Evolutionary conservation across 2,888 invertebrate genomes (phyloP).

Genomic region (Frankliniella intonsa): DNA sequence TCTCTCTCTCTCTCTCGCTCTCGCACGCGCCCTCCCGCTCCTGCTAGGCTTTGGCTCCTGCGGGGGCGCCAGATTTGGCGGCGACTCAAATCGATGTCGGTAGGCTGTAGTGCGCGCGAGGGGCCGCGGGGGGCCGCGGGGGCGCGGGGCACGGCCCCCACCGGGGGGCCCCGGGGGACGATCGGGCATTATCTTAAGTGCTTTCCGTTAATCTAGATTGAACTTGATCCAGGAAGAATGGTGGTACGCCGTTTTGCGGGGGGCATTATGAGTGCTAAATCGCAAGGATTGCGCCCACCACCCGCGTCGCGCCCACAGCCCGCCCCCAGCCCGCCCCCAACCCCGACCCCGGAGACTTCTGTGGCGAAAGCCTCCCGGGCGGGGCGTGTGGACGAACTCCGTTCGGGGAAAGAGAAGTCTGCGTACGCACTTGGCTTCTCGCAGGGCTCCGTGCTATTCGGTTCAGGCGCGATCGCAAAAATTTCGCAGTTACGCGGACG

Average conservation of each 20-base stretch:
- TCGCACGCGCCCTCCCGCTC: neutral
- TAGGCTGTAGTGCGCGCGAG: slow-evolving; percentile 1
- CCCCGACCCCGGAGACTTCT: too few relatives aligned
- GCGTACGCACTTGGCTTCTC: too few relatives aligned
- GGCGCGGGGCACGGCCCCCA: too few relatives aligned
- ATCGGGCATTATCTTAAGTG: slow-evolving; percentile 21
- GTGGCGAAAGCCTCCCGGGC: too few relatives aligned
- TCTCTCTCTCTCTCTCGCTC: neutral
- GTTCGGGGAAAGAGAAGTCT: too few relatives aligned
- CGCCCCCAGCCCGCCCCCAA: too few relatives aligned
- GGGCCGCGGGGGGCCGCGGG: neutral
- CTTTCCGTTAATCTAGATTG: slow-evolving; percentile 22
- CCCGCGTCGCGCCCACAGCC: neutral
- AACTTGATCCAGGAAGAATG: slow-evolving; percentile 25
- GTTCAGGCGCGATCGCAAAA: neutral
- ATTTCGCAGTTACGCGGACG: neutral
- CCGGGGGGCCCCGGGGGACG: neutral
- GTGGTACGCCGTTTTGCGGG: neutral
- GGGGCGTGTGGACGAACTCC: too few relatives aligned
- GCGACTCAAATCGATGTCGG: slow-evolving; percentile 19
- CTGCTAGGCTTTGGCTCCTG: neutral
- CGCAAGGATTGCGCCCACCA: neutral
- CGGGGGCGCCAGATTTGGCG: slow-evolving; percentile 18
- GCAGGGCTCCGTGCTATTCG: neutral
- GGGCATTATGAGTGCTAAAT: slow-evolving; percentile 14